Evolutionary conservation across 2,113 vertebrate genomes (phyloP).

Genomic region (Australoheros scitulus): DNA sequence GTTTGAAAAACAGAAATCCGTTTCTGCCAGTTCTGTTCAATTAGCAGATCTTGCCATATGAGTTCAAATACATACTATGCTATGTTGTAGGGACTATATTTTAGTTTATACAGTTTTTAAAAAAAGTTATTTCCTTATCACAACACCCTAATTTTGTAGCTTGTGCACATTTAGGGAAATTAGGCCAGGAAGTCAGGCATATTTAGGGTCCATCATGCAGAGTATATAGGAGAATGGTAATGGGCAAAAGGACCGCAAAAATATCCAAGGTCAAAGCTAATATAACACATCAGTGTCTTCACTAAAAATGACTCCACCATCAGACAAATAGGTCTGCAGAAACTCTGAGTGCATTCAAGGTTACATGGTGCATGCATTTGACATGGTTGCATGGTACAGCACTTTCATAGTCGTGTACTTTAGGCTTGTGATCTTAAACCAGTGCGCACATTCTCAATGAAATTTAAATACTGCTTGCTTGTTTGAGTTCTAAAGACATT

Average conservation of each 20-base stretch:
- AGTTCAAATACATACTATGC: neutral
- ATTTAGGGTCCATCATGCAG: neutral
- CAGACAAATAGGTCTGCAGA: slow-evolving; percentile 5
- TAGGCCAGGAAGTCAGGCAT: neutral
- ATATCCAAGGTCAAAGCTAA: slow-evolving; percentile 14
- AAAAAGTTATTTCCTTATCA: neutral
- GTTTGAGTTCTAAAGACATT: neutral
- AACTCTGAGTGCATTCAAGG: neutral
- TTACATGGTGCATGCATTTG: neutral
- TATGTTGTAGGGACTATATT: neutral
- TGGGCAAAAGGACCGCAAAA: neutral
- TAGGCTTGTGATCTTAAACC: neutral
- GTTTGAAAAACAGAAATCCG: slow-evolving; percentile 27
- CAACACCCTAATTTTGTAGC: neutral
- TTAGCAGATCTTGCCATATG: neutral
- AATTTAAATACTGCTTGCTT: neutral
- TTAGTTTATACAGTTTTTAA: neutral
- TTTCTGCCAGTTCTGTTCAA: slow-evolving; percentile 12
- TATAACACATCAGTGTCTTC: neutral
- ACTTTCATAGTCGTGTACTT: neutral
- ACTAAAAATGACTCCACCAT: slow-evolving; percentile 22
- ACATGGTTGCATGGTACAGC: neutral
- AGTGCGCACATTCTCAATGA: neutral
- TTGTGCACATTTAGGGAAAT: neutral
- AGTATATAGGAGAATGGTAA: slow-evolving; percentile 1